phyloP scores from a whole-genome alignment of 2,888 invertebrate genomes.

The Rhingia campestris region DNA sequence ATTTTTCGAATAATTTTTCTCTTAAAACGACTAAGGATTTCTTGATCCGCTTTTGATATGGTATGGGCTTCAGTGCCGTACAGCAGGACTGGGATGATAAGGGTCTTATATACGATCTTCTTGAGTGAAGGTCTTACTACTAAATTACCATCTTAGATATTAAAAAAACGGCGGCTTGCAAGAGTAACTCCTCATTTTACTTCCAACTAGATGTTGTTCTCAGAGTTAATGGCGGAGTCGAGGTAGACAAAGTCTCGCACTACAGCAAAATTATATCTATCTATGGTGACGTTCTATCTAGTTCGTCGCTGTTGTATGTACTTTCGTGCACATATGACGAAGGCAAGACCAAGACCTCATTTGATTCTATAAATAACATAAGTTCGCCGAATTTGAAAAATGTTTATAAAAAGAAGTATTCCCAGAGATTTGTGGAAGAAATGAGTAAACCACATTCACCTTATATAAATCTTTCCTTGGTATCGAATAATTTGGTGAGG shows the following conservation, averaged over 20 bases:
- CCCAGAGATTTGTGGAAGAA: no score
- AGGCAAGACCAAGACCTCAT: no score
- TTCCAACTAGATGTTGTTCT: background rate
- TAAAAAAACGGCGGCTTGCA: background rate
- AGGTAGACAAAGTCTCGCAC: background rate
- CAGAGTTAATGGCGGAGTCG: background rate
- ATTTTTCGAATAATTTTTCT: no score
- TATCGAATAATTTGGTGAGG: no score
- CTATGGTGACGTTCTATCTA: background rate
- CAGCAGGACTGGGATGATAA: background rate
- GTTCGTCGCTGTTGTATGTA: background rate
- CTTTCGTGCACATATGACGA: no score
- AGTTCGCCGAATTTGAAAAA: no score
- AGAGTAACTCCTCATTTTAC: background rate
- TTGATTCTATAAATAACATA: no score
- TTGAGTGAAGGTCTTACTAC: background rate
- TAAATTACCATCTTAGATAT: background rate
- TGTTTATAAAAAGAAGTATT: no score
- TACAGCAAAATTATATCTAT: background rate
- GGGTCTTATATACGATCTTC: no score
- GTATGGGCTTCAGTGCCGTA: background rate
- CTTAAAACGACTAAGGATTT: background rate
- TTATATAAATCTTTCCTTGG: no score
- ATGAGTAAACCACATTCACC: no score
- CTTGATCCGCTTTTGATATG: no score